Percentiles rank a stretch among this genome's conserved stretches.
phyloP scores from a whole-genome alignment of 2,797 vertebrate species.

The Zalophus californianus region DNA sequence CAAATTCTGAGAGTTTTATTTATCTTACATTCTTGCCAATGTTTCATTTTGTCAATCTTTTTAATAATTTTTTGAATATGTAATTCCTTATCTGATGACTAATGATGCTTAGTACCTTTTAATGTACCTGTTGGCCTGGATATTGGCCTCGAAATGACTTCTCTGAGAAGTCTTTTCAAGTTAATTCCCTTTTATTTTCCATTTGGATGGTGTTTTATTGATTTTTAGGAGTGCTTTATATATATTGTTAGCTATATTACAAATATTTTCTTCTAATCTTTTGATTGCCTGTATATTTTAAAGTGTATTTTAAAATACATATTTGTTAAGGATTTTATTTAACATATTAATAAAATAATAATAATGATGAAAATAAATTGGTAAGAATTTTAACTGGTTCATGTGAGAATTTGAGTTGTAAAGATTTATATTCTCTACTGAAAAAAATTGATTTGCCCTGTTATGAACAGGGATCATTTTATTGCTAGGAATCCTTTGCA shows the following conservation, averaged over 20 bases:
- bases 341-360: neutral
- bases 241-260: neutral
- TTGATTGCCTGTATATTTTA: neutral
- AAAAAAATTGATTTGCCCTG: constrained; percentile 5
- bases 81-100: neutral
- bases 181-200: constrained; percentile 2
- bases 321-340: neutral
- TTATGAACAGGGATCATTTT: neutral
- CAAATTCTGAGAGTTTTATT: neutral
- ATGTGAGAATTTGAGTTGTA: neutral
- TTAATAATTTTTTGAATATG: neutral
- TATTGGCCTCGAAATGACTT: neutral
- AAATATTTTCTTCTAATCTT: neutral
- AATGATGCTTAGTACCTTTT: neutral
- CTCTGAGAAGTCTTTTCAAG: neutral
- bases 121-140: neutral
- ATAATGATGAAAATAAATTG: neutral
- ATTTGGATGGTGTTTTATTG: neutral
- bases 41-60: constrained; percentile 1
- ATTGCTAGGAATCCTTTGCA: neutral
- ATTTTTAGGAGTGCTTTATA: neutral
- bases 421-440: neutral
- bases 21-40: neutral
- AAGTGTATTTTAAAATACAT: neutral
- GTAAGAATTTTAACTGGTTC: neutral